These are phyloP conservation scores for Alosa sapidissima DNA, from an alignment of 2,797 vertebrate species.

Conservation along the genomic window DNA sequence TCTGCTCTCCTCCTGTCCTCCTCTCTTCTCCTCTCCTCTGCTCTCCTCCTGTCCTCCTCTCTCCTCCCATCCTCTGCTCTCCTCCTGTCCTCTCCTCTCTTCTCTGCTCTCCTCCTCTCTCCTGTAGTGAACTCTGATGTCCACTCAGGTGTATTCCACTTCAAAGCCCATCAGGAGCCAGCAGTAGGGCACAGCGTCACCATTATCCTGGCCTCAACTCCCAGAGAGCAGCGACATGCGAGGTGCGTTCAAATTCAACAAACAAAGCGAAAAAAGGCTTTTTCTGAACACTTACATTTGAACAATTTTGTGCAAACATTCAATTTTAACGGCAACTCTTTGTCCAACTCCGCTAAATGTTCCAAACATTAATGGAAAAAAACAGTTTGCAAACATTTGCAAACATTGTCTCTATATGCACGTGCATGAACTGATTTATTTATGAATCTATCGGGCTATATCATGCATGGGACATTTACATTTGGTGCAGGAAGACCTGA, in stretches of 20 bases:
- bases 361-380: too few species aligned
- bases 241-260: too few species aligned
- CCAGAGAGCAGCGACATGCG: not conserved
- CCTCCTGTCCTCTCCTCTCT: too few species aligned
- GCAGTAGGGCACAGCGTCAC: not conserved
- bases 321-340: too few species aligned
- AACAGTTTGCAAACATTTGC: too few species aligned
- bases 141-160: not conserved
- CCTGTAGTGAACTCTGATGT: not conserved
- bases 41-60: too few species aligned
- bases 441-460: not conserved
- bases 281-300: too few species aligned
- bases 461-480: not conserved
- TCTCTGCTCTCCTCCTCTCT: too few species aligned
- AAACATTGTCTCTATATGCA: not conserved
- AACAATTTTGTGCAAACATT: too few species aligned
- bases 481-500: not conserved
- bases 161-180: not conserved
- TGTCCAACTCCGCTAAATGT: too few species aligned
- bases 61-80: too few species aligned
- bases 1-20: not conserved
- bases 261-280: too few species aligned
- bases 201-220: not conserved
- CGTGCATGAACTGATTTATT: not conserved
- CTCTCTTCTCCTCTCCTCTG: not conserved